Percentiles rank a stretch among this genome's conserved stretches.
Conservation (phyloP, 2,797 vertebrate genomes). For the Cirrhinus mrigala region DNA sequence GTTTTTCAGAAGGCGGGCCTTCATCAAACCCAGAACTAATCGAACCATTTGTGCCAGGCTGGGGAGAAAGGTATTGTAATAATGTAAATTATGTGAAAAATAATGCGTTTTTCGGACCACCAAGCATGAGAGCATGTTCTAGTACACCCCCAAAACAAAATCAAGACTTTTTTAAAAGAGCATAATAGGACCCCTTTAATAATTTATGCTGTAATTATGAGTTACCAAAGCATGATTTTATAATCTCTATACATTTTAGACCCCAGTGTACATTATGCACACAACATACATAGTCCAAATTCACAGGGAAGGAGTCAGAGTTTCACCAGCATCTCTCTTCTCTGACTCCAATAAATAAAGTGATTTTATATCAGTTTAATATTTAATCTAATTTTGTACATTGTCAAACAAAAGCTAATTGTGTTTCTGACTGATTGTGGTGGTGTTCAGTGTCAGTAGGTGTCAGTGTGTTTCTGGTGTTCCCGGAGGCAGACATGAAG, state of each 20-base stretch:
- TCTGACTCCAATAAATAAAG: neutral
- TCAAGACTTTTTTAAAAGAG: too few species aligned
- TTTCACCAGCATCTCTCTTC: slow-evolving; percentile 3
- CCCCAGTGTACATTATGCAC: neutral
- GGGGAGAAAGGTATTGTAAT: too few species aligned
- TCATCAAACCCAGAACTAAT: too few species aligned
- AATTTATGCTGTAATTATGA: neutral
- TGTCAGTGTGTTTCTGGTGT: slow-evolving; percentile 21
- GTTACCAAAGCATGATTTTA: neutral
- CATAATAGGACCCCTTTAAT: too few species aligned
- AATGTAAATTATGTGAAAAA: too few species aligned
- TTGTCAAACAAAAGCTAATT: neutral
- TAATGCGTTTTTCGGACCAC: too few species aligned
- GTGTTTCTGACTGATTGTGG: neutral
- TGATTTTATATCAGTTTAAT: neutral
- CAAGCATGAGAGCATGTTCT: too few species aligned
- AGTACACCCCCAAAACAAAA: too few species aligned
- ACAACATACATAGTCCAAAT: neutral
- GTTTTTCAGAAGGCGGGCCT: too few species aligned
- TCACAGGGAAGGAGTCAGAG: neutral
- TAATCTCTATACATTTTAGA: neutral
- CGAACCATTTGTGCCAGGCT: too few species aligned
- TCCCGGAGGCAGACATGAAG: neutral
- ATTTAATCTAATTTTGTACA: neutral
- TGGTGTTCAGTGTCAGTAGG: neutral